A percentile compares a stretch with the other conserved stretches of the same genome.
phyloP scores from a whole-genome alignment of 2,113 vertebrate species.

The Caretta caretta region DNA sequence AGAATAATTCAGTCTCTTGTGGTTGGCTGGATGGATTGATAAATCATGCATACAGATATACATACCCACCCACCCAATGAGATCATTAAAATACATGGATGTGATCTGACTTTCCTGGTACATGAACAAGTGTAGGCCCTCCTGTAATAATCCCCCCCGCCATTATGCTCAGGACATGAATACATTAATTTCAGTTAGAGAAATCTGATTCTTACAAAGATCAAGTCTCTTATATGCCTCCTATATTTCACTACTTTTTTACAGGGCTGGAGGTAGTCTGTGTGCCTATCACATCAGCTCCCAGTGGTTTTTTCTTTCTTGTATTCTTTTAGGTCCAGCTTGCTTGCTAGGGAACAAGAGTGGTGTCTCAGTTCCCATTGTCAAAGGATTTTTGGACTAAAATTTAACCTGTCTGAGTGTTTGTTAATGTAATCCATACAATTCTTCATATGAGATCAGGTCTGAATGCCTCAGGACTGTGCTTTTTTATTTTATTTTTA shows the following conservation, averaged over 20 bases:
- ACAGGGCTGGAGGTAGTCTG: rapidly evolving
- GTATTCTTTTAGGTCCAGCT: background rate
- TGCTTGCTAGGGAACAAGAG: background rate
- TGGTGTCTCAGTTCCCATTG: no score
- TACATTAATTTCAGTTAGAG: background rate
- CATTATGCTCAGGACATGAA: background rate
- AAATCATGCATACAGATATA: background rate
- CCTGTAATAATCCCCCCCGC: background rate
- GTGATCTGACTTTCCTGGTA: background rate
- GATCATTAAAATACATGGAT: background rate
- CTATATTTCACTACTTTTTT: background rate
- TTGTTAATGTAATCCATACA: background rate
- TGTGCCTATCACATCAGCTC: background rate
- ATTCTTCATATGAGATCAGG: background rate
- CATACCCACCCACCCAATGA: background rate
- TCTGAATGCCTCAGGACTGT: background rate
- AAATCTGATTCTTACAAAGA: background rate
- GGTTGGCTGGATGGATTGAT: background rate
- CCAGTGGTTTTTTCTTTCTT: background rate
- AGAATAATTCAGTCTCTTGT: background rate
- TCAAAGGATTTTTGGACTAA: background rate
- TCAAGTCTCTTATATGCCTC: background rate
- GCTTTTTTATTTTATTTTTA: background rate
- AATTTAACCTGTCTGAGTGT: background rate
- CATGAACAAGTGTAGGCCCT: background rate